Evolutionary conservation across 2,113 vertebrate genomes (phyloP).

Genomic region (Perognathus longimembris): DNA sequence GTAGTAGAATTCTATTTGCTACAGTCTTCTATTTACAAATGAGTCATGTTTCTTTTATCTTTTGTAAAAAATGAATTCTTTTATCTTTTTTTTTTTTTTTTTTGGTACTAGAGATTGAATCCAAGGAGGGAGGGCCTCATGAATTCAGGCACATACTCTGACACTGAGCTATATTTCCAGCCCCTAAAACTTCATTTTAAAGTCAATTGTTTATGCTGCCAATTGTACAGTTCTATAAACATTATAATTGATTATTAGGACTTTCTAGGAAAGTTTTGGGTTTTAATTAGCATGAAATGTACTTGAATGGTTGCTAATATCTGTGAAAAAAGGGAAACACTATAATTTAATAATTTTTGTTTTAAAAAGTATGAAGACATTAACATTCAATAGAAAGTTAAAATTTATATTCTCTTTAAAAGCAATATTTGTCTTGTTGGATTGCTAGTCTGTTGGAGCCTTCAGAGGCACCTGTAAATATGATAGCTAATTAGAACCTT

Average conservation of each 20-base stretch:
- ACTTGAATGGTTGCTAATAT: background rate
- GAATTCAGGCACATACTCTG: background rate
- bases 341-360: background rate
- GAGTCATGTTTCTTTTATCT: background rate
- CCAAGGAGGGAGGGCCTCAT: background rate
- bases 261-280: background rate
- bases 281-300: background rate
- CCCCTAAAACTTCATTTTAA: slow-evolving; percentile 30
- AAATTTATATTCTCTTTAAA: background rate
- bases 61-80: no score
- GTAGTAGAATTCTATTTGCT: background rate
- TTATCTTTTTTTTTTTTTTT: background rate
- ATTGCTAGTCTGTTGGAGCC: background rate
- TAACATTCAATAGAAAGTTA: background rate
- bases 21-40: background rate
- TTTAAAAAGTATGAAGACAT: background rate
- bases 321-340: background rate
- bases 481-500: background rate
- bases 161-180: background rate
- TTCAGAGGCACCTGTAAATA: background rate
- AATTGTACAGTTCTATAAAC: background rate
- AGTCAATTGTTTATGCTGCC: background rate
- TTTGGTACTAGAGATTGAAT: background rate
- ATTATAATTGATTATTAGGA: background rate
- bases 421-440: background rate